Conservation (phyloP, 2,797 vertebrate genomes). For the Harpagifer antarcticus region DNA sequence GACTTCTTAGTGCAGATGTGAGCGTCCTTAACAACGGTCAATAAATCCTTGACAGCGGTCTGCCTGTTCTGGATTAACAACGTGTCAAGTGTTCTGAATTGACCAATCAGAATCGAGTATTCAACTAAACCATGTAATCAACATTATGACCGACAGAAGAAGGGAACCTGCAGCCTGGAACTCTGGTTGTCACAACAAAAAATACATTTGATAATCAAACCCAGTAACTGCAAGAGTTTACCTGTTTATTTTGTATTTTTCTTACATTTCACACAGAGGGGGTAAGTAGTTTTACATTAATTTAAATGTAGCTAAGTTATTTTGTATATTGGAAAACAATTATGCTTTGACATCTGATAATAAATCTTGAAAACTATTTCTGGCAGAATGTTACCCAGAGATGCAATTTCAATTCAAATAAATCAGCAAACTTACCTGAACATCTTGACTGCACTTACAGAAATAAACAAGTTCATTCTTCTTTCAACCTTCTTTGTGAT, state of each 20-base stretch:
- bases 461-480: not conserved
- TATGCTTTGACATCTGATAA: not conserved
- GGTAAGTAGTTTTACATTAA: not conserved
- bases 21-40: too few species aligned
- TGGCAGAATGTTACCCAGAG: not conserved
- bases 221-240: not conserved
- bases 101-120: too few species aligned
- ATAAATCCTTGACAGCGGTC: too few species aligned
- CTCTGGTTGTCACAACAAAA: constrained; percentile 17
- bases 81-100: too few species aligned
- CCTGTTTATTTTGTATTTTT: not conserved
- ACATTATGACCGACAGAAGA: not conserved
- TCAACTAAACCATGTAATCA: too few species aligned
- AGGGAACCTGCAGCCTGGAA: constrained; percentile 3
- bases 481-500: not conserved
- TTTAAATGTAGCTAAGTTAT: not conserved
- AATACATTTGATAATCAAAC: not conserved
- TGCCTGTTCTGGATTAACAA: too few species aligned
- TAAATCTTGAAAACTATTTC: too few species aligned
- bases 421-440: not conserved
- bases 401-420: not conserved
- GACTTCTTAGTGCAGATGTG: too few species aligned
- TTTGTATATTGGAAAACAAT: not conserved
- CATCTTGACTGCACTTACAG: not conserved
- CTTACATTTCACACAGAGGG: not conserved